Evolutionary conservation across 2,888 invertebrate genomes (phyloP).

Genomic region (Brachylomia viminalis): DNA sequence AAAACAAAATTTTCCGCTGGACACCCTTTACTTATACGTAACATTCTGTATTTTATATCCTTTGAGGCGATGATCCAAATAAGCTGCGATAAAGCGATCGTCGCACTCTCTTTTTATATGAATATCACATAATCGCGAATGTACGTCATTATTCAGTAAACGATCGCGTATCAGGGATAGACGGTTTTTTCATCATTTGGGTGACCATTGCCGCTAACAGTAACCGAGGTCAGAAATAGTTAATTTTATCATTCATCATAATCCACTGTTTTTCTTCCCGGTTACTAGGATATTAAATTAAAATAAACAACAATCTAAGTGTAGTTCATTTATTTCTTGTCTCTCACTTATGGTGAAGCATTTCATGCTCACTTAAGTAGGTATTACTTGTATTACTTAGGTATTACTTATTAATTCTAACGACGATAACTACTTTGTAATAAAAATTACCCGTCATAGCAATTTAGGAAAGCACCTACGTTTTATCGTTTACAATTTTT

Average conservation of each 20-base stretch:
- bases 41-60: no score
- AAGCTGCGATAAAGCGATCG: no score
- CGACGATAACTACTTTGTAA: conserved; percentile 38
- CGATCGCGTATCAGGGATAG: neutral
- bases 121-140: no score
- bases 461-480: conserved; percentile 56
- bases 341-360: conserved; percentile 45
- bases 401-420: conserved; percentile 44
- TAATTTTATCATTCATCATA: conserved; percentile 1
- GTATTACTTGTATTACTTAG: conserved; percentile 44
- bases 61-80: no score
- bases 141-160: no score
- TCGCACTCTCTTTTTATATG: no score
- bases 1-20: no score
- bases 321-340: conserved; percentile 54
- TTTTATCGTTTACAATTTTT: conserved; percentile 30
- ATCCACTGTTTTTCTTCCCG: neutral
- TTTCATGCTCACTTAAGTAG: conserved; percentile 57
- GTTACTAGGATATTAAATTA: neutral
- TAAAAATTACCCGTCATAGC: conserved; percentile 43
- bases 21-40: no score
- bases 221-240: neutral
- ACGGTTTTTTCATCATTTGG: neutral
- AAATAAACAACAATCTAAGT: conserved; percentile 22
- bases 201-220: neutral